Conservation (phyloP, 64 coral and sea anemone species). For the Montipora sp. region DNA sequence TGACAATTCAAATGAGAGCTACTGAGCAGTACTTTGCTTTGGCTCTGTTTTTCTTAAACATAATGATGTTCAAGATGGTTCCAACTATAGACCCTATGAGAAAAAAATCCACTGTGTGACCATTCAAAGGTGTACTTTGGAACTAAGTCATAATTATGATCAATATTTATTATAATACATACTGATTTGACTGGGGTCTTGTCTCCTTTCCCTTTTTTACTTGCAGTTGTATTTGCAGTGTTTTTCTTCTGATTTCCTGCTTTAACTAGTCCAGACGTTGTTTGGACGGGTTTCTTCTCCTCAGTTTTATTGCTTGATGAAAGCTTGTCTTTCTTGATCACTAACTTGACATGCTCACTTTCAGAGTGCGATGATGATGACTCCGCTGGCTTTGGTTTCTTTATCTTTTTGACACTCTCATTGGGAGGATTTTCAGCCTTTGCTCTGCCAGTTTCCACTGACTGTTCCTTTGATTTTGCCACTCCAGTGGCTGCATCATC, state of each 20-base stretch:
- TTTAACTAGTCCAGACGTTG: conserved; percentile 21
- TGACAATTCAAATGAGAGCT: too few species aligned
- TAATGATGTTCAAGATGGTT: too few species aligned
- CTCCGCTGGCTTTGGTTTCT: conserved; percentile 3
- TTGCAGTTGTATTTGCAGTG: neutral
- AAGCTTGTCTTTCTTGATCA: conserved; percentile 72
- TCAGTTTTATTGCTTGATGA: neutral
- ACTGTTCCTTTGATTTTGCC: neutral
- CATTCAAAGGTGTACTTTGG: too few species aligned
- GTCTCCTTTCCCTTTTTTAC: conserved; percentile 20
- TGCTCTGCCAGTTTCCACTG: neutral
- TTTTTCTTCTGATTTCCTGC: neutral
- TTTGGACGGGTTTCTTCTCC: neutral
- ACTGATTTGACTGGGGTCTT: conserved; percentile 6
- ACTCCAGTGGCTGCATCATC: neutral
- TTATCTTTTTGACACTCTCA: conserved; percentile 45
- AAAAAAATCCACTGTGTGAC: too few species aligned
- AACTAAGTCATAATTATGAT: too few species aligned
- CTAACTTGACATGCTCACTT: conserved; percentile 62
- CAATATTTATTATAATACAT: too few species aligned
- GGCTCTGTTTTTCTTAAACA: too few species aligned
- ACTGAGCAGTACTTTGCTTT: too few species aligned
- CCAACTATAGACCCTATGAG: too few species aligned
- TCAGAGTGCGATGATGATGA: conserved; percentile 7
- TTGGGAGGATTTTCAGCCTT: neutral